Evolutionary conservation across 2,797 vertebrate species (phyloP), one percentile per base, ranked within the genome.

Genomic region (Mallotus villosus): DNA sequence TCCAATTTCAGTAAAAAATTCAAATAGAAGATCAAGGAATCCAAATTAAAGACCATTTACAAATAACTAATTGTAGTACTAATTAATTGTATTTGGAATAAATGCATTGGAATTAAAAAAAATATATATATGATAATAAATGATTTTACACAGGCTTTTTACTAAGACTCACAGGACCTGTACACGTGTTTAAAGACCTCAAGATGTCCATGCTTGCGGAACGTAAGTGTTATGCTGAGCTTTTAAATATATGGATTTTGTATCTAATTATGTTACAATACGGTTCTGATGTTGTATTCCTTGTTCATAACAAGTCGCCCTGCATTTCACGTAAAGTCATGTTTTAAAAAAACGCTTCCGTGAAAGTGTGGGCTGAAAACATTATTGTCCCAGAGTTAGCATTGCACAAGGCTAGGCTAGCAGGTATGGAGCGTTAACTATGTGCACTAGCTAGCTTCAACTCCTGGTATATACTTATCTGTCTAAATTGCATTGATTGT

Each of bases 131-230:
- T 41, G 16, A 55, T 19, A 16, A 55, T 19, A 55, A 19, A 55
- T 55, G 0, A 17, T 86, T 89, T 12, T 83, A 17, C 55, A 80
- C 90, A 91, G 92, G 93, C 93, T 88, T 62, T 41, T 70, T n/a
- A n/a, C 32, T 80, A 22, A 49, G n/a, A 27, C 58, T 67, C 1
- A 0, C 22, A 3, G 16, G 29, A 57, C n/a, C 19, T 16, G 25
- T 25, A 68, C 83, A 74, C 63, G 71, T 83, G 83, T 61, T 63
- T 3, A 32, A 92, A 85, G 92, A 78, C 94, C 92, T 76, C 78
- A 91, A 81, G 87, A 96, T 96, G 95, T 93, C 95, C 84, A 96
- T 96, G 95, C 93, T 96, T 57, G 95, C 95, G 0, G 94, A 95
- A 64, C 93, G 95, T 96, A 85, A 82, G 95, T 93, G 58, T 29